Conservation (phyloP, 2,113 vertebrate species). For the Cyprinodon brontotheroides region DNA sequence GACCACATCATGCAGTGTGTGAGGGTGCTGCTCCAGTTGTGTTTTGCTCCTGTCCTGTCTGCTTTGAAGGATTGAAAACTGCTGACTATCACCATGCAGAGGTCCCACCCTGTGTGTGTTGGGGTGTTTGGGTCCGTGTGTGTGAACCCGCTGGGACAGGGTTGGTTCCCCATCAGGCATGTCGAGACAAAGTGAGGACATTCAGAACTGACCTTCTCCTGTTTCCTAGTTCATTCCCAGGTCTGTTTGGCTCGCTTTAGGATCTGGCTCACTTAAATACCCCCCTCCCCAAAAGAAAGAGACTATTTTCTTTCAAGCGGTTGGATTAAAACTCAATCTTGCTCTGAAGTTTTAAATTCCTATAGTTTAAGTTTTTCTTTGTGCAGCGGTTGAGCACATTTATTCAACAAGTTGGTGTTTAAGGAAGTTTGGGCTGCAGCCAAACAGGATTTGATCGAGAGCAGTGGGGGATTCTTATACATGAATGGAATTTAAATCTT, state of each 20-base stretch:
- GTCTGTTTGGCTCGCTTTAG: no score
- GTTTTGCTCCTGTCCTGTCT: slow-evolving; percentile 1
- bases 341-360: no score
- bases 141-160: not conserved
- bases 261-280: not conserved
- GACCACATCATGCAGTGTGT: not conserved
- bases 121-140: slow-evolving; percentile 7
- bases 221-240: not conserved
- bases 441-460: no score
- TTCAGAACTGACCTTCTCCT: not conserved
- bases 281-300: no score
- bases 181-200: not conserved
- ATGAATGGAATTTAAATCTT: no score
- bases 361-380: no score
- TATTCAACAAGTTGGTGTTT: no score
- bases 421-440: no score
- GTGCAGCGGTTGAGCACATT: no score
- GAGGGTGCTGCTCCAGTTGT: slow-evolving; percentile 19
- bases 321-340: not conserved
- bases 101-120: slow-evolving; percentile 13
- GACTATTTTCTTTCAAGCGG: not conserved
- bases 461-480: no score
- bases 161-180: not conserved
- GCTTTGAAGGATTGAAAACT: slow-evolving; percentile 5
- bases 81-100: slow-evolving; percentile 20